Evolutionary conservation across 2,113 vertebrate genomes (phyloP).

Genomic region (Apistogramma diplotaenia): DNA sequence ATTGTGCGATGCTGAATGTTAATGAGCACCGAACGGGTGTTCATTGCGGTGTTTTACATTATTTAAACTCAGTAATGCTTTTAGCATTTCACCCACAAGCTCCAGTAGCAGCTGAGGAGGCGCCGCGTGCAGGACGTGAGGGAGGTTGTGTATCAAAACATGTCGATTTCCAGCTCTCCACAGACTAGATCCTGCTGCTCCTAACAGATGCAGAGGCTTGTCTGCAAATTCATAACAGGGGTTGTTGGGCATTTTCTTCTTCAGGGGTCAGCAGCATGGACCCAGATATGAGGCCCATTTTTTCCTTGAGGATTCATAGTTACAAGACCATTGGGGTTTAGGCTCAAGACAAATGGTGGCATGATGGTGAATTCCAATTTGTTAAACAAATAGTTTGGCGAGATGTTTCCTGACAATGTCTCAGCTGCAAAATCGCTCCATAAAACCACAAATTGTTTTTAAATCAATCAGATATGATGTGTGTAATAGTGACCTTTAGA

Average conservation of each 20-base stretch:
- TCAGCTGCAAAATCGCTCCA: neutral
- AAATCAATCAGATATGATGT: neutral
- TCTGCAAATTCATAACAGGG: neutral
- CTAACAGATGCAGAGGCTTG: slow-evolving; percentile 23
- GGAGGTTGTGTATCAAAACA: slow-evolving; percentile 18
- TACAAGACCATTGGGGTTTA: neutral
- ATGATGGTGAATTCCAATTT: neutral
- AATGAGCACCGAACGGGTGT: neutral
- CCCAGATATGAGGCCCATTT: neutral
- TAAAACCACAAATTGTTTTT: neutral
- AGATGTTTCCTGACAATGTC: neutral
- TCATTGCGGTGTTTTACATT: neutral
- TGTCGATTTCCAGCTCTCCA: slow-evolving; percentile 9
- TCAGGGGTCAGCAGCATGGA: neutral
- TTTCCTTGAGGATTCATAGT: neutral
- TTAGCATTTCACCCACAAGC: neutral
- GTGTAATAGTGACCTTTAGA: neutral
- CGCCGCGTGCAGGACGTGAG: neutral
- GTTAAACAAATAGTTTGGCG: neutral
- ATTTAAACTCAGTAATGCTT: neutral
- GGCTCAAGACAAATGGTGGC: neutral
- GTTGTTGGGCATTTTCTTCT: neutral
- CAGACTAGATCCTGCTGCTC: slow-evolving; percentile 16
- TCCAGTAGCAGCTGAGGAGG: neutral
- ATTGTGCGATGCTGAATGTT: neutral